Evolutionary conservation across 2,888 invertebrate genomes (phyloP), one percentile per base, ranked within the genome.

Genomic region (Ectemnius lituratus): DNA sequence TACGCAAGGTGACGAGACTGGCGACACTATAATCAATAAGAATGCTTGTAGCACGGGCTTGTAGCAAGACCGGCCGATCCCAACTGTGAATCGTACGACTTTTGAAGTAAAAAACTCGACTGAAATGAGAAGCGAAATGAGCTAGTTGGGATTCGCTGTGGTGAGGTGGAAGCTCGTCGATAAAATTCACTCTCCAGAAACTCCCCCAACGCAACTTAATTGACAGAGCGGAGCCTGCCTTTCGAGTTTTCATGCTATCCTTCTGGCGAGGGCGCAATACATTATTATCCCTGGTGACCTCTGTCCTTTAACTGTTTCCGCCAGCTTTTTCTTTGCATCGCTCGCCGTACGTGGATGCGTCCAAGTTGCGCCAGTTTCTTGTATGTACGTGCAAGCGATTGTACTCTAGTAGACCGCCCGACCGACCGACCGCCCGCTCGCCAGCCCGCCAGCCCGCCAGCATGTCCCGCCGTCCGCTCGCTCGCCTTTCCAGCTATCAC

Each of bases 231-330:
- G 52, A 62, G 2, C 46, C n/a, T 47, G 47, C 65, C 46, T 62
- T 62, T 56, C 52, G 62, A 23, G 23, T 23, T 3, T 23, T n/a
- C 58, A 16, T 13, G 28, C 45, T 14, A 2, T 14, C 5, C 37
- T 18, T 20, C 23, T 14, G 18, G 23, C 13, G n/a, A 28, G 49
- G 62, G 70, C 67, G 62, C 57, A 28, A 58, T 13, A 47, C 16
- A 56, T 8, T 6, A 49, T 57, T 56, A 70, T 62, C 60, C 6
- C 8, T 3, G 0, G 49, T 11, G 71, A 66, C 75, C 76, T 20
- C 60, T 68, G 67, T 5, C 57, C 62, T 65, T 64, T 68, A 75
- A 70, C 57, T 56, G 75, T 71, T 68, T 46, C 59, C 28, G 8
- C n/a, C 14, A 1, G 4, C 1, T 47, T 63, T 70, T 62, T 67